These are phyloP conservation scores for Glossophaga mutica DNA, from an alignment of 2,797 vertebrate genomes.

Conservation along the genomic window DNA sequence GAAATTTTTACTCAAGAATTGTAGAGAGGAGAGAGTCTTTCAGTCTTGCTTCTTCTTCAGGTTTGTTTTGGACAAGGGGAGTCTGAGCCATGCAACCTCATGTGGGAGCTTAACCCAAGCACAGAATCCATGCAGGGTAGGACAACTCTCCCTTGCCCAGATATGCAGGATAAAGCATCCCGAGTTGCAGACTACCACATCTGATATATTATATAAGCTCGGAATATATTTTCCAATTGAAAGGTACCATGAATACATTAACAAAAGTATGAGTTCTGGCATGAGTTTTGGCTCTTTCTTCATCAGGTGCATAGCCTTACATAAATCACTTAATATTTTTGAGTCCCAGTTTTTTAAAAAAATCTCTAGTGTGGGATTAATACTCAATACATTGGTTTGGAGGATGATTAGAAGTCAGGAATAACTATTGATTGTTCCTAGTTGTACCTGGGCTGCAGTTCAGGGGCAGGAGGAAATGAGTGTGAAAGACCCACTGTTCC, in stretches of 20 bases:
- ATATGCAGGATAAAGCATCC: no score
- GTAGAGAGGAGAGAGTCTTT: not conserved
- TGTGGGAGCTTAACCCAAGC: no score
- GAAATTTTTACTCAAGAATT: not conserved
- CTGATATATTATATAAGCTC: not conserved
- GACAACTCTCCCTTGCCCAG: not conserved
- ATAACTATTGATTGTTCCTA: not conserved
- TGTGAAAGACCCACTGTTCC: not conserved
- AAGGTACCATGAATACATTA: not conserved
- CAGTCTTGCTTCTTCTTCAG: not conserved
- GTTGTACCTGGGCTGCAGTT: not conserved
- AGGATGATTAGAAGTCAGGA: not conserved
- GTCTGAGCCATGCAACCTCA: rapidly evolving
- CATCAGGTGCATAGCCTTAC: not conserved
- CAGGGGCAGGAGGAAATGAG: not conserved
- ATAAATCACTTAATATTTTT: not conserved
- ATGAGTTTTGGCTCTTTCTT: not conserved
- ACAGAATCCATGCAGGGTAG: not conserved
- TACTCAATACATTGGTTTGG: not conserved
- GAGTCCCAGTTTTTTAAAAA: not conserved
- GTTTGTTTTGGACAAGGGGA: not conserved
- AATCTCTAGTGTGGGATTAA: not conserved
- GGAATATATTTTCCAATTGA: not conserved
- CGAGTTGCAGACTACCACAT: not conserved
- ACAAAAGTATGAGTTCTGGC: not conserved